Evolutionary conservation across 2,113 vertebrate genomes (phyloP), one percentile per base, ranked within the genome.

Genomic region (Notiomystis cincta): DNA sequence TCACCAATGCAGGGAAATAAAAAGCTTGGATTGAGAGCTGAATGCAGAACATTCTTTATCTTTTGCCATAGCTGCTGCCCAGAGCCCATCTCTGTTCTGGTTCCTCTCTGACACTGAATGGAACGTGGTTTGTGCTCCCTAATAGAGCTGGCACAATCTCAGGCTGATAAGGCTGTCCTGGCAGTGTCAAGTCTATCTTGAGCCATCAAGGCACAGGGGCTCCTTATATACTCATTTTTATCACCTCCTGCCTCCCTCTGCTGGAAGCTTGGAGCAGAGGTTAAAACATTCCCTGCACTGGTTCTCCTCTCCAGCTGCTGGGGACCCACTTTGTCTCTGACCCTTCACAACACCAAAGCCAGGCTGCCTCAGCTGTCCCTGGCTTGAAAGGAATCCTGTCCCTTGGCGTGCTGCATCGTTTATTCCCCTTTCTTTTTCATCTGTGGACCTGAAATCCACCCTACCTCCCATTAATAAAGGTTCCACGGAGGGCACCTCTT

Each of bases 261-360:
- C 31, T 86, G 87, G 79, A 96, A 89, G 53, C 48, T 75, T 69
- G 72, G 54, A 86, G 86, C 65, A 77, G 90, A 95, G 89, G 95
- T 96, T 93, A 93, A 95, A 96, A 76, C 78, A 51, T 95, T 42
- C 44, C 42, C 37, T 90, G 89, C 48, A 5, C 57, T 56, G 80
- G 91, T 91, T 61, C 54, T 84, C 45, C 45, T 61, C 75, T 93
- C 45, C 84, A 95, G 83, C 85, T 93, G 95, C 65, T 60, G 7
- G 64, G 82, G 83, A 77, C 65, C 82, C 65, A 33, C 75, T 87
- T 94, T 56, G 77, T 90, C 44, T 57, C 85, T 95, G 85, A 94
- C 87, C 91, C 79, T 76, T 80, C 45, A 51, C 90, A 89, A 60
- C 51, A 42, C 64, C 48, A 70, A 78, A 84, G 76, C 87, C 76